Conservation (phyloP, 2,888 invertebrate genomes). For the Lasioglossum leucozonium region DNA sequence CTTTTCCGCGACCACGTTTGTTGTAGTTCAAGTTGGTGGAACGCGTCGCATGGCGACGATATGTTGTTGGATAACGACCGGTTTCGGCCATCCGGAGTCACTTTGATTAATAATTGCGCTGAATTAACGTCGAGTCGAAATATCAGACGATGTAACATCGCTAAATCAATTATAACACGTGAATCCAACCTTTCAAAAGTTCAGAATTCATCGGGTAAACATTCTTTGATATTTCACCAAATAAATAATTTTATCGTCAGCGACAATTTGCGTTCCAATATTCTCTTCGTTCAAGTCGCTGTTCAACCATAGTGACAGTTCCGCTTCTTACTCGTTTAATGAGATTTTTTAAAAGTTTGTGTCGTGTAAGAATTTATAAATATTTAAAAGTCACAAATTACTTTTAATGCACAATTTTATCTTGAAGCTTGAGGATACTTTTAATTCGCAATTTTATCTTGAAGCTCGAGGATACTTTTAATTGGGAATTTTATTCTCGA, state of each 20-base stretch:
- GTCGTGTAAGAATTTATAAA: neutral
- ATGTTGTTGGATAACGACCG: slow-evolving; percentile 36
- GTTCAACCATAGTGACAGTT: neutral
- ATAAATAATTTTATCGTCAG: neutral
- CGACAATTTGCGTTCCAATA: neutral
- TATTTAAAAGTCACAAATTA: neutral
- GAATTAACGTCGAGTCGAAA: neutral
- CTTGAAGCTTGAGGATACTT: neutral
- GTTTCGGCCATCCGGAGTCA: slow-evolving; percentile 19
- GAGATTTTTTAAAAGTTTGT: neutral
- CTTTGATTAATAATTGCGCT: slow-evolving; percentile 11
- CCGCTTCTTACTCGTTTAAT: neutral
- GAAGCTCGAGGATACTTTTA: neutral
- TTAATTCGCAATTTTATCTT: neutral
- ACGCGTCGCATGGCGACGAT: slow-evolving; percentile 55
- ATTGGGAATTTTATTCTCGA: neutral
- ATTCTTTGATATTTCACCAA: neutral
- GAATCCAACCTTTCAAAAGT: neutral
- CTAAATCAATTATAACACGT: neutral
- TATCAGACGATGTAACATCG: neutral
- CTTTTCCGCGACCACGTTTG: slow-evolving; percentile 64
- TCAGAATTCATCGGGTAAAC: neutral
- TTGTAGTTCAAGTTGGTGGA: slow-evolving; percentile 77
- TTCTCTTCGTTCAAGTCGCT: neutral
- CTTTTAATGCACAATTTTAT: neutral